phyloP scores from a whole-genome alignment of 2,888 invertebrate species.

The Dugesia japonica region DNA sequence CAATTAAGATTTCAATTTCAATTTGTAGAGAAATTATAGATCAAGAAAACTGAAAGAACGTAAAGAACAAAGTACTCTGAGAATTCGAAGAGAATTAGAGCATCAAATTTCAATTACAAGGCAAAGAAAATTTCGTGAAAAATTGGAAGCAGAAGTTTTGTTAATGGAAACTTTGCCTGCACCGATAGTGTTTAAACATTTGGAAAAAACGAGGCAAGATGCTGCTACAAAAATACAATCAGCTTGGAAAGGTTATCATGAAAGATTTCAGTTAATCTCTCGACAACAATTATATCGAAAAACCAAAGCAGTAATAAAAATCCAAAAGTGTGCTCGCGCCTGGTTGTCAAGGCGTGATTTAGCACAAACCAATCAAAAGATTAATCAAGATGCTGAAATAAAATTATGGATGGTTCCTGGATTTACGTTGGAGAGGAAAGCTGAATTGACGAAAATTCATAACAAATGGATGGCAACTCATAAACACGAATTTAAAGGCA shows the following conservation, averaged over 20 bases:
- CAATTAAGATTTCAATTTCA: conserved; percentile 41
- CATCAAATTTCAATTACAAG: conserved; percentile 28
- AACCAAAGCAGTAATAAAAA: neutral
- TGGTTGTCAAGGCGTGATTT: neutral
- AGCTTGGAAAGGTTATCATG: conserved; percentile 41
- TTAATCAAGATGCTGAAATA: neutral
- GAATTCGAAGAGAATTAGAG: neutral
- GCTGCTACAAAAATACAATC: conserved; percentile 44
- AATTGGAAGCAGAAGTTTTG: conserved; percentile 42
- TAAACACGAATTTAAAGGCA: conserved; percentile 12
- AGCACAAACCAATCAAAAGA: neutral
- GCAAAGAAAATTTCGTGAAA: conserved; percentile 37
- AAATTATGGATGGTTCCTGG: neutral
- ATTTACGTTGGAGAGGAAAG: neutral
- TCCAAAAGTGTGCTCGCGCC: neutral
- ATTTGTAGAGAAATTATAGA: conserved; percentile 24
- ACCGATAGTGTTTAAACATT: conserved; percentile 39
- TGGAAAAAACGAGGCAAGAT: conserved; percentile 40
- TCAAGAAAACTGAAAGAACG: conserved; percentile 1
- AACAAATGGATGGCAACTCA: neutral
- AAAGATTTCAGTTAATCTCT: conserved; percentile 38
- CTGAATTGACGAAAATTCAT: neutral
- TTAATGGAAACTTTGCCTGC: conserved; percentile 44
- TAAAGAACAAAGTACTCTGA: neutral
- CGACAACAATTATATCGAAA: conserved; percentile 36